These are phyloP conservation scores for Meda fulgida DNA, from an alignment of 2,797 vertebrate genomes.

Conservation along the genomic window DNA sequence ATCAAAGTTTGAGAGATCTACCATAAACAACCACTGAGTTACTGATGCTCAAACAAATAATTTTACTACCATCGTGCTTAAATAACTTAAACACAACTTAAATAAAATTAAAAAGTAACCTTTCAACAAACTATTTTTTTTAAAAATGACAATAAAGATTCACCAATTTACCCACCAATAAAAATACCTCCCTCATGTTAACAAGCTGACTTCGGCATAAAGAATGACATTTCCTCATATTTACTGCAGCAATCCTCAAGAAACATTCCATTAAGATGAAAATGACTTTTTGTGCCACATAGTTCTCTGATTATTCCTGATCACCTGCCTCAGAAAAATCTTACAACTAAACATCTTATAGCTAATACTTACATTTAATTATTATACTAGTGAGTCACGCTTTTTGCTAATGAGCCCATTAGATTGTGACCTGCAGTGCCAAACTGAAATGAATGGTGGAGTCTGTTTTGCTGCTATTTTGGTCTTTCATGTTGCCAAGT, in stretches of 20 bases:
- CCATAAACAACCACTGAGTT: too few relatives aligned
- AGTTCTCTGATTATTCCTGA: slow-evolving; percentile 3
- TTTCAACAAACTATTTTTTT: background rate
- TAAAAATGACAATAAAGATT: background rate
- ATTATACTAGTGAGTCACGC: slow-evolving; percentile 1
- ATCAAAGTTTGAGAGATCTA: too few relatives aligned
- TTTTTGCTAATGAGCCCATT: slow-evolving; percentile 29
- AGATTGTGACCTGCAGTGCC: slow-evolving; percentile 23
- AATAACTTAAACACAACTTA: too few relatives aligned
- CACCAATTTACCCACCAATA: background rate
- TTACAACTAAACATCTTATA: slow-evolving; percentile 18
- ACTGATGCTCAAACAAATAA: too few relatives aligned
- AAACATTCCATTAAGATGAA: slow-evolving; percentile 12
- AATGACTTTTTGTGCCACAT: background rate
- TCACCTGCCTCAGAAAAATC: slow-evolving; percentile 4
- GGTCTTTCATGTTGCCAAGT: slow-evolving; percentile 40
- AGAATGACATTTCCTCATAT: slow-evolving; percentile 2
- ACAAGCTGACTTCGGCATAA: background rate
- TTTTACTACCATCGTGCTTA: too few relatives aligned
- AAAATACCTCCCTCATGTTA: background rate
- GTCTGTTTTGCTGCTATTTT: slow-evolving; percentile 45
- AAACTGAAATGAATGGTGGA: slow-evolving; percentile 41
- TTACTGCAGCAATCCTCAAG: background rate
- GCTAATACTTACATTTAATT: slow-evolving; percentile 22
- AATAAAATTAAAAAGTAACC: background rate